Evolutionary conservation across 1,140 invertebrate genomes (phyloP).

Genomic region (Thaumetopoea pityocampa): DNA sequence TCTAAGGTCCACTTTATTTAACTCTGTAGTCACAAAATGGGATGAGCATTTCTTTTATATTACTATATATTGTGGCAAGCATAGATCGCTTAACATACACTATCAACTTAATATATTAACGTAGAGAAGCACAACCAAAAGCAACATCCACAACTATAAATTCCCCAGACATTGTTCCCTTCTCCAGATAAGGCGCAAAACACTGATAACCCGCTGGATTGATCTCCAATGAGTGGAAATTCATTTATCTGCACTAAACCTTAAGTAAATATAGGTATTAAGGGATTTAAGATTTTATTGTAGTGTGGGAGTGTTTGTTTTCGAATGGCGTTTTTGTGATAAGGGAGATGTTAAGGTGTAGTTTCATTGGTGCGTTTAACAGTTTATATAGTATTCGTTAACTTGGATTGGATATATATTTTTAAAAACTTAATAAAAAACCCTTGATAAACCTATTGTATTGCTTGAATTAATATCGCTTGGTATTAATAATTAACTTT

Average conservation of each 20-base stretch:
- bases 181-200: conserved; percentile 33
- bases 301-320: conserved; percentile 1
- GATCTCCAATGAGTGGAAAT: conserved; percentile 39
- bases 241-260: conserved; percentile 34
- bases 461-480: no score
- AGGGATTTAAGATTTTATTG: conserved; percentile 14
- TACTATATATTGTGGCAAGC: no score
- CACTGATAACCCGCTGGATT: conserved; percentile 36
- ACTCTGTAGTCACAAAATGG: no score
- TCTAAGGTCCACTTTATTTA: no score
- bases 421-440: background rate
- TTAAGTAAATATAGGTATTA: conserved; percentile 10
- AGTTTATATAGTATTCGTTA: conserved; percentile 4
- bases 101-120: no score
- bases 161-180: conserved; percentile 18
- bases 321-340: background rate
- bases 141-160: conserved; percentile 22
- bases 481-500: no score
- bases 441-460: background rate
- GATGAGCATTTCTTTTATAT: no score
- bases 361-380: conserved; percentile 5
- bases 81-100: no score
- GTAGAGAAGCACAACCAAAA: no score
- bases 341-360: conserved; percentile 7
- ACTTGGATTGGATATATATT: conserved; percentile 6